These are phyloP conservation scores for Sigmodon hispidus DNA, from an alignment of 2,113 vertebrate genomes.

Conservation along the genomic window DNA sequence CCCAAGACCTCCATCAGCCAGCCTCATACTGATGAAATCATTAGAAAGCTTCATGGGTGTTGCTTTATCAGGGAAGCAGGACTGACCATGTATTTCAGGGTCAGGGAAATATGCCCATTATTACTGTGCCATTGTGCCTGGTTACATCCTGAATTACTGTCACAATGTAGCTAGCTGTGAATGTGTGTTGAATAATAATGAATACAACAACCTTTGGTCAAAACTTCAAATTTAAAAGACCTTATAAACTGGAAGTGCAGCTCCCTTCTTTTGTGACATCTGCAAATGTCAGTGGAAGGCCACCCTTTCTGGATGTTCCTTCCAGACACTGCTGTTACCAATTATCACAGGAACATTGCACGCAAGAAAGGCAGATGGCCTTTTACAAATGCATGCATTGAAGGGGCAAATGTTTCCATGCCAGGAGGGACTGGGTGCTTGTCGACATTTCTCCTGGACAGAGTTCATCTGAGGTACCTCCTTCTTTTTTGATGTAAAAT, in stretches of 20 bases:
- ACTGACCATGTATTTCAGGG: background rate
- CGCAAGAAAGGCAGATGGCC: background rate
- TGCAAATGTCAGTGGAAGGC: background rate
- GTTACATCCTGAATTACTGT: background rate
- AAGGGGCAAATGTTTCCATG: constrained; percentile 7
- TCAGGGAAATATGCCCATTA: background rate
- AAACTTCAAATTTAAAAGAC: constrained; percentile 34
- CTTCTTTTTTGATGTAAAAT: background rate
- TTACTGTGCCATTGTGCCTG: background rate
- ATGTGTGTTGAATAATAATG: background rate
- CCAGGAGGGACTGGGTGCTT: background rate
- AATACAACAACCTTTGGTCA: background rate
- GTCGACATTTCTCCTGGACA: background rate
- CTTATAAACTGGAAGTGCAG: background rate
- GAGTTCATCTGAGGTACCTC: background rate
- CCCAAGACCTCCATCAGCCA: background rate
- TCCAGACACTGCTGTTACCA: background rate
- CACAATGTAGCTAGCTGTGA: background rate
- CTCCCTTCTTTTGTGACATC: background rate
- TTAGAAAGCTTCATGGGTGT: background rate
- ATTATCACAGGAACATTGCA: background rate
- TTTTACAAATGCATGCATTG: background rate
- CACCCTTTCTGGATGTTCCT: background rate
- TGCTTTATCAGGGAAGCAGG: background rate
- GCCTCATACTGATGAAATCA: background rate